Percentiles rank a stretch among this genome's conserved stretches.
Conservation (phyloP, 2,888 invertebrate genomes). For the Frankliniella fusca region DNA sequence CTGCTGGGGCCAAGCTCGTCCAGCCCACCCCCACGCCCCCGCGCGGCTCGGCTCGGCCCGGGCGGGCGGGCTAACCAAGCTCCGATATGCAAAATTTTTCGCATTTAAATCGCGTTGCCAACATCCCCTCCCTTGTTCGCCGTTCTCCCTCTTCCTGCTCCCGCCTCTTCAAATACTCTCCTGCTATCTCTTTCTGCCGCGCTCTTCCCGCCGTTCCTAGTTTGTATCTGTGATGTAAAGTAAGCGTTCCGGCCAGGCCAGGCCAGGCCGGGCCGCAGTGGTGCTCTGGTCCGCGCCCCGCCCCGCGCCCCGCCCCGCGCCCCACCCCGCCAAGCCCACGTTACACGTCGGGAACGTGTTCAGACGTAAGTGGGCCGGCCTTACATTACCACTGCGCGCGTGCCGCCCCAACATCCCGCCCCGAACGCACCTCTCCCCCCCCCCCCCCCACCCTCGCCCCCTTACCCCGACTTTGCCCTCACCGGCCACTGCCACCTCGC, state of each 20-base stretch:
- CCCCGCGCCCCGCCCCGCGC: too few species aligned
- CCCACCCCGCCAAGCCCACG: too few species aligned
- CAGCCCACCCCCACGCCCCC: not conserved
- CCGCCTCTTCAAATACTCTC: not conserved
- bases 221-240: slow-evolving; percentile 1
- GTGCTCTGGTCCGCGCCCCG: too few species aligned
- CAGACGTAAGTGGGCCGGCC: too few species aligned
- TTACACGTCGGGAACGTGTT: too few species aligned
- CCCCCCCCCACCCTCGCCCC: too few species aligned
- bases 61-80: not conserved
- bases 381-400: too few species aligned
- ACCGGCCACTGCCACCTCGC: too few species aligned
- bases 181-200: not conserved
- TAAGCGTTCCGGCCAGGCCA: not conserved
- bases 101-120: slow-evolving; percentile 11
- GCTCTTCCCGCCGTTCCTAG: not conserved
- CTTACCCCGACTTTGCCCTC: too few species aligned
- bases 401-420: too few species aligned
- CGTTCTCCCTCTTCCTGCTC: not conserved
- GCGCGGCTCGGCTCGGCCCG: not conserved
- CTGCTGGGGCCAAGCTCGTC: not conserved
- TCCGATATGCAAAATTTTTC: slow-evolving; percentile 17
- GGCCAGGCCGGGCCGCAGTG: too few species aligned
- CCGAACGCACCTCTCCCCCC: too few species aligned
- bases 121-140: not conserved